Evolutionary conservation across 1,140 invertebrate genomes (phyloP), one percentile per base, ranked within the genome.

Genomic region (Holotrichia oblita): DNA sequence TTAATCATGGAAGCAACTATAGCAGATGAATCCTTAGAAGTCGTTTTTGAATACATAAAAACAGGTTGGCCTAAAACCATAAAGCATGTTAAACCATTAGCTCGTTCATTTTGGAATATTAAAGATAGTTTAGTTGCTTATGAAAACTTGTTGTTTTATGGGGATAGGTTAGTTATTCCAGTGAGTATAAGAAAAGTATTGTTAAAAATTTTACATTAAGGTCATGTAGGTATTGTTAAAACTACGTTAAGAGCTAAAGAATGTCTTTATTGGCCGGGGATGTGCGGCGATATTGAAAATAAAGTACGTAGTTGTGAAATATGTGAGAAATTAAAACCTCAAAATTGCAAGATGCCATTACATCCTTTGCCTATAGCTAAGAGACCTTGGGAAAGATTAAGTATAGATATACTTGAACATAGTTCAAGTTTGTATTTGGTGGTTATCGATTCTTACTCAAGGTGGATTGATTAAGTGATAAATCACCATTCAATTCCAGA

Each of bases 151-250:
- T 2, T 73, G 1, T 73, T 73, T 73, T 73, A 41, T 73, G 72
- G 14, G 72, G 40, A 73, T 73, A 73, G 72, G 40, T 40, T 73
- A n/a, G 27, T 73, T 24, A n/a, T n/a, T n/a, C n/a, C n/a, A 20
- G 22, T 40, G 17, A 40, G 27, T 40, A 40, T 73, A 73, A 73
- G 72, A 40, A n/a, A 73, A 41, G n/a, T n/a, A 0, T 40, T 73
- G 0, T 40, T 40, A 8, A 40, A 73, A 73, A 73, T 73, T 6
- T 73, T 73, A 22, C 61, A 69, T 69, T 8, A 73, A n/a, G 6
- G 72, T 10, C 72, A 73, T 34, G 27, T 73, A 3, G 72, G 72
- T 40, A 73, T 73, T 7, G 40, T 40, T 41, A 73, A 41, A 73
- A 73, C 72, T 10, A 73, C 9, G 7, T 22, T 41, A 41, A 73